These are phyloP conservation scores for Aphodius granarius DNA, from an alignment of 2,888 invertebrate genomes.

Conservation along the genomic window DNA sequence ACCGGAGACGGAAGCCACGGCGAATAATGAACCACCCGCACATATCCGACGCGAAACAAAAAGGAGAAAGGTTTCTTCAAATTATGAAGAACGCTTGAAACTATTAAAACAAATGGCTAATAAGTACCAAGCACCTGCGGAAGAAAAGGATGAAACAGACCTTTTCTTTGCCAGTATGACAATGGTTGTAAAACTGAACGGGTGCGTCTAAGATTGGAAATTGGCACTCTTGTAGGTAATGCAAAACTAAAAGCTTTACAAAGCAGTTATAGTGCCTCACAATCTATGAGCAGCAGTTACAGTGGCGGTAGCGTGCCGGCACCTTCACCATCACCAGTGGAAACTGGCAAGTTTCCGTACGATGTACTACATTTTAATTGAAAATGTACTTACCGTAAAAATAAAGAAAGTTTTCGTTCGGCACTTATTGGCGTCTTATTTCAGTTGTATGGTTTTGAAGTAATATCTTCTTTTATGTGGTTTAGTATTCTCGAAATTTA, in stretches of 20 bases:
- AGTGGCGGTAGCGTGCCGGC: neutral
- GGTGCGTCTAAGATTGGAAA: constrained; percentile 38
- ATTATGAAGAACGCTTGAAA: neutral
- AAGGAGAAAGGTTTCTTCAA: neutral
- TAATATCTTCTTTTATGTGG: constrained; percentile 23
- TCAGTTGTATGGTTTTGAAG: constrained; percentile 30
- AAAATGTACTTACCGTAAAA: constrained; percentile 8
- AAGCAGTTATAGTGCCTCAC: neutral
- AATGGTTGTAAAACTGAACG: constrained; percentile 43
- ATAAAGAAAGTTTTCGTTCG: constrained; percentile 26
- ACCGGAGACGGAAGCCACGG: neutral
- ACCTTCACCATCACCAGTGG: neutral
- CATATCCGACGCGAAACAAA: neutral
- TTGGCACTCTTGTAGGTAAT: constrained; percentile 21
- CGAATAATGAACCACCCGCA: neutral
- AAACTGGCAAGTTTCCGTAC: neutral
- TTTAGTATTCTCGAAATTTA: constrained; percentile 30
- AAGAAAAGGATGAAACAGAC: constrained; percentile 22
- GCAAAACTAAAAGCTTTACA: constrained; percentile 4
- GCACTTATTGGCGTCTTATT: constrained; percentile 30
- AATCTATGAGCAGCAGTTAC: neutral
- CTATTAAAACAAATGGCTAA: neutral
- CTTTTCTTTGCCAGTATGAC: constrained; percentile 42
- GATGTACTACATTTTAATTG: neutral
- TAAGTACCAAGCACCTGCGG: too few species aligned